Evolutionary conservation across 2,113 vertebrate species (phyloP).

Genomic region (Accipiter virgatus): DNA sequence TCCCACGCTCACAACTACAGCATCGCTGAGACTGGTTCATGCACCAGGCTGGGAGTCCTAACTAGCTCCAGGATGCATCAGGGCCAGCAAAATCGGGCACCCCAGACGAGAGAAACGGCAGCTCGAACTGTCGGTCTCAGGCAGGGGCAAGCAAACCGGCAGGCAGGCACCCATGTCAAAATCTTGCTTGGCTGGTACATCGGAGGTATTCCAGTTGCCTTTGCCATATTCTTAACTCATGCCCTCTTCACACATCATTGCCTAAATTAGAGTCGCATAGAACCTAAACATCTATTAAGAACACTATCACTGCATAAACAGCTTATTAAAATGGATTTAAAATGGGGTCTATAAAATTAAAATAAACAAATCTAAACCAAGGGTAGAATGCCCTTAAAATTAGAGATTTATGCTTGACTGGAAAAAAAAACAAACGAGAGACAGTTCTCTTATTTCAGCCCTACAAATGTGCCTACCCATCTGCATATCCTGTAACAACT

Average conservation of each 20-base stretch:
- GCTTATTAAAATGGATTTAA: conserved; percentile 48
- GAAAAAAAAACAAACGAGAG: conserved; percentile 1
- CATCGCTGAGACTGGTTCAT: accelerated
- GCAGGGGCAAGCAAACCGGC: not conserved
- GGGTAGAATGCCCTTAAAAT: conserved; percentile 46
- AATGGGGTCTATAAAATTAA: conserved; percentile 17
- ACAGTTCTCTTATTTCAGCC: not conserved
- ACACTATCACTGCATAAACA: conserved; percentile 29
- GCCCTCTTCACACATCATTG: not conserved
- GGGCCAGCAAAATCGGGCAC: not conserved
- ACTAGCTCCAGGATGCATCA: not conserved
- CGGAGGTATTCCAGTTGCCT: not conserved
- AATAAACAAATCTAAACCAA: conserved; percentile 56
- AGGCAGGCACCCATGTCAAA: not conserved
- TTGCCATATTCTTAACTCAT: conserved; percentile 33
- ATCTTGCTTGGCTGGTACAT: not conserved
- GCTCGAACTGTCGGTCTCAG: not conserved
- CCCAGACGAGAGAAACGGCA: not conserved
- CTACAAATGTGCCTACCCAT: not conserved
- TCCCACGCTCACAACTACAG: not conserved
- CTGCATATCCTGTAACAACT: not conserved
- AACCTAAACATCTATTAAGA: conserved; percentile 54
- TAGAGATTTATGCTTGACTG: conserved; percentile 35
- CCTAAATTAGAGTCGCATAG: not conserved
- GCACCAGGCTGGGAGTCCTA: not conserved